Evolutionary conservation across 2,113 vertebrate species (phyloP).

Genomic region (Tragelaphus buxtoni): DNA sequence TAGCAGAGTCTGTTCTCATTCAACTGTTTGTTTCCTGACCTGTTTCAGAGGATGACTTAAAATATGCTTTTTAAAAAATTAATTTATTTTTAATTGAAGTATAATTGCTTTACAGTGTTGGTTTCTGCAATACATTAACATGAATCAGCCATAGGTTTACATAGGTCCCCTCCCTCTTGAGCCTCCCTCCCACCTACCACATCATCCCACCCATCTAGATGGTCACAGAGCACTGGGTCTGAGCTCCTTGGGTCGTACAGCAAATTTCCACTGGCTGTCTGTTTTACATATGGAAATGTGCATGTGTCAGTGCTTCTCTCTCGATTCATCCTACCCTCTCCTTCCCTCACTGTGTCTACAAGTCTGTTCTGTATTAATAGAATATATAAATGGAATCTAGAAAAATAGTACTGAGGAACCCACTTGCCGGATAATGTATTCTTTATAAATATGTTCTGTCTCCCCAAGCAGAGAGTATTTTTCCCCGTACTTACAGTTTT

Average conservation of each 20-base stretch:
- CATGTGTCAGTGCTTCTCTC: background rate
- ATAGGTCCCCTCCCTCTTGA: background rate
- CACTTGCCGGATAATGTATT: background rate
- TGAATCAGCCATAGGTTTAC: background rate
- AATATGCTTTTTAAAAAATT: background rate
- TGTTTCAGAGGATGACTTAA: background rate
- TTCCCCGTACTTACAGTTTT: background rate
- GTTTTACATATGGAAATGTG: background rate
- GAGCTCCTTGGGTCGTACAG: background rate
- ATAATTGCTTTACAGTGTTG: background rate
- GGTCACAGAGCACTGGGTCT: background rate
- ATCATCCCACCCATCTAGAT: background rate
- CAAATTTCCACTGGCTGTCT: background rate
- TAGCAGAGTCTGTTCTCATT: background rate
- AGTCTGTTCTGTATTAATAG: background rate
- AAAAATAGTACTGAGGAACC: background rate
- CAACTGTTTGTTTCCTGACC: background rate
- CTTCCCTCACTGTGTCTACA: background rate
- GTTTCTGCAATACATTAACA: background rate
- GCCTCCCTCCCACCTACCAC: background rate
- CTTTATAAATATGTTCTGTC: background rate
- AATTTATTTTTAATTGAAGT: background rate
- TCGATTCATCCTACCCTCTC: background rate
- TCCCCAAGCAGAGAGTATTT: background rate
- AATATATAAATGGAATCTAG: background rate